A percentile compares a stretch with the other conserved stretches of the same genome.
These are phyloP conservation scores for Pteropus alecto DNA, from an alignment of 2,113 vertebrate species.

Conservation along the genomic window DNA sequence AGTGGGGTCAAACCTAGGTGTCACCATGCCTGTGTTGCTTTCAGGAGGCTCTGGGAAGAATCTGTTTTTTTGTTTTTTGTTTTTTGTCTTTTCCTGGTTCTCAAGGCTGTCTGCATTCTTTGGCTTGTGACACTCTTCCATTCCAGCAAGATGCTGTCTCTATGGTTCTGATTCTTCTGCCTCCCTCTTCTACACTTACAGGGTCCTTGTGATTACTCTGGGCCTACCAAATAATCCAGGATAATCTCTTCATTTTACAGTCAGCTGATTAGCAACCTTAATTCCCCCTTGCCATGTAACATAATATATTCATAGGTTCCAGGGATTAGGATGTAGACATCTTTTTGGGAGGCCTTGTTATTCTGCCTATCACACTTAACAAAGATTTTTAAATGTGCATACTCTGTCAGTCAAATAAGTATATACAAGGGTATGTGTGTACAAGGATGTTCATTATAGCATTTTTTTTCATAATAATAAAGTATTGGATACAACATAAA, in stretches of 20 bases:
- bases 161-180: background rate
- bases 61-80: no score
- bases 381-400: background rate
- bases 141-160: background rate
- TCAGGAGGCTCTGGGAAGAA: background rate
- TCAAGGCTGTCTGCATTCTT: background rate
- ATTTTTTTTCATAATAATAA: background rate
- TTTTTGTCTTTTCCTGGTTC: background rate
- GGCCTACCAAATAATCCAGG: background rate
- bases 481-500: background rate
- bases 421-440: background rate
- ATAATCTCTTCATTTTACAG: background rate
- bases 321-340: background rate
- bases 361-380: background rate
- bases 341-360: background rate
- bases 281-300: background rate
- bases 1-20: background rate
- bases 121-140: background rate
- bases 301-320: background rate
- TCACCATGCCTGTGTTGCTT: background rate
- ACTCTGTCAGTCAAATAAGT: background rate
- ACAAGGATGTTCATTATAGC: background rate
- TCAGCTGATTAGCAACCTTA: background rate
- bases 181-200: background rate
- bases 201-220: background rate